A percentile compares a stretch with the other conserved stretches of the same genome.
Conservation (phyloP, 2,113 vertebrate species). For the Neogale vison region DNA sequence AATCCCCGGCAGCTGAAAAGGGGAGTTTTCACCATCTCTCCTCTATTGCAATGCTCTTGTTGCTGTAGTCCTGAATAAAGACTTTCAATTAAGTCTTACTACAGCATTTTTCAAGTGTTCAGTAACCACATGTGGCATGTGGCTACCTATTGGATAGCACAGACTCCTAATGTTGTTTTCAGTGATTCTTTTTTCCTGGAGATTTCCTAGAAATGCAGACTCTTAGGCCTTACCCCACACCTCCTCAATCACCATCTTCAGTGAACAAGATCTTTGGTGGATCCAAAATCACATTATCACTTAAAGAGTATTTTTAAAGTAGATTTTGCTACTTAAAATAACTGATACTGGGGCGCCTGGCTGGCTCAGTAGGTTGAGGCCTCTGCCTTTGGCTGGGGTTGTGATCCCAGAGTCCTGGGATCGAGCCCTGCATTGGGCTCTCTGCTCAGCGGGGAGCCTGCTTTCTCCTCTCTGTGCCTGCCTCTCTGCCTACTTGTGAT, state of each 20-base stretch:
- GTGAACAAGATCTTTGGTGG: not conserved
- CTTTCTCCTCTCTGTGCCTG: no score
- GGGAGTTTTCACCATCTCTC: not conserved
- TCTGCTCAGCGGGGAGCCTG: no score
- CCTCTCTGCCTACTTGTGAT: no score
- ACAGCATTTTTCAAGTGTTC: not conserved
- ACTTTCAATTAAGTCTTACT: not conserved
- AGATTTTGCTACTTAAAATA: no score
- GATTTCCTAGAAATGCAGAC: not conserved
- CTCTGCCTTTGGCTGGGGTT: no score
- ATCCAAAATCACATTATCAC: not conserved
- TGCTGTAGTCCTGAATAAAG: not conserved
- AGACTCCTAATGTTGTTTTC: not conserved
- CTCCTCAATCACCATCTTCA: not conserved
- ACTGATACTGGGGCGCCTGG: no score
- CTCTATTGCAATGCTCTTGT: not conserved
- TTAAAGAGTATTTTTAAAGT: not conserved
- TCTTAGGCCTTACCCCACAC: not conserved
- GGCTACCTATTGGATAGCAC: not conserved
- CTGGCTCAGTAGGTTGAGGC: no score
- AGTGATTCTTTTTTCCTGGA: not conserved
- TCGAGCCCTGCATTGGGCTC: no score
- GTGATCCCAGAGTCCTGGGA: no score
- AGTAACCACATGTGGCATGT: not conserved
- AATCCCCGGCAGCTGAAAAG: not conserved